Percentiles rank a stretch among this genome's conserved stretches.
phyloP scores from a whole-genome alignment of 2,888 invertebrate species.

The Dryobotodes eremita region DNA sequence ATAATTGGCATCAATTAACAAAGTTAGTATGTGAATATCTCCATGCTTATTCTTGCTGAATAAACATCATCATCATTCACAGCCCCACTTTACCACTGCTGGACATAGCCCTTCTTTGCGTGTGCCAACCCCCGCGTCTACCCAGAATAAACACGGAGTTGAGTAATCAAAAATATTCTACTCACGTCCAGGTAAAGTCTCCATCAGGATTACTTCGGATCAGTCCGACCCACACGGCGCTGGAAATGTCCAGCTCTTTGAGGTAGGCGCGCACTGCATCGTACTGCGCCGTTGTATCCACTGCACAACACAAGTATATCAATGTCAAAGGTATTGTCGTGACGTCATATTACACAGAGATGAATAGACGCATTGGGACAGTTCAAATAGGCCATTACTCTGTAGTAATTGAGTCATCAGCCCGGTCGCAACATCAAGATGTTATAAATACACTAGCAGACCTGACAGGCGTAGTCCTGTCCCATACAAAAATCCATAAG shows the following conservation, averaged over 20 bases:
- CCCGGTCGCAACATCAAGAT: neutral
- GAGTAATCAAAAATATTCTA: neutral
- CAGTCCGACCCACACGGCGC: slow-evolving; percentile 95
- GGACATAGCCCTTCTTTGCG: neutral
- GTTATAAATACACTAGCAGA: neutral
- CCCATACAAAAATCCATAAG: neutral
- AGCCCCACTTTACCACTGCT: neutral
- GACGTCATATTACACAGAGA: slow-evolving; percentile 8
- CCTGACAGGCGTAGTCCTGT: neutral
- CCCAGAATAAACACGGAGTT: neutral
- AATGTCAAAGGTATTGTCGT: neutral
- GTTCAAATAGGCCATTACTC: neutral
- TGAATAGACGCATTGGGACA: neutral
- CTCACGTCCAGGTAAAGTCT: slow-evolving; percentile 95
- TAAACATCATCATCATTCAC: neutral
- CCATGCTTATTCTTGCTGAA: neutral
- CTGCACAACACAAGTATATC: slow-evolving; percentile 84
- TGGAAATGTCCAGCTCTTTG: slow-evolving; percentile 94
- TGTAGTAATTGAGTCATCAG: slow-evolving; percentile 14
- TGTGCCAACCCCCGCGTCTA: neutral
- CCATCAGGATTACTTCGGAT: slow-evolving; percentile 93
- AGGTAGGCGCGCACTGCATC: slow-evolving; percentile 94
- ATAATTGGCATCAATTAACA: too few relatives aligned
- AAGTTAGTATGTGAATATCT: neutral
- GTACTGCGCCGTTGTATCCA: slow-evolving; percentile 94